Conservation (phyloP, 2,888 invertebrate genomes). For the Pachliopta kotzebuea region DNA sequence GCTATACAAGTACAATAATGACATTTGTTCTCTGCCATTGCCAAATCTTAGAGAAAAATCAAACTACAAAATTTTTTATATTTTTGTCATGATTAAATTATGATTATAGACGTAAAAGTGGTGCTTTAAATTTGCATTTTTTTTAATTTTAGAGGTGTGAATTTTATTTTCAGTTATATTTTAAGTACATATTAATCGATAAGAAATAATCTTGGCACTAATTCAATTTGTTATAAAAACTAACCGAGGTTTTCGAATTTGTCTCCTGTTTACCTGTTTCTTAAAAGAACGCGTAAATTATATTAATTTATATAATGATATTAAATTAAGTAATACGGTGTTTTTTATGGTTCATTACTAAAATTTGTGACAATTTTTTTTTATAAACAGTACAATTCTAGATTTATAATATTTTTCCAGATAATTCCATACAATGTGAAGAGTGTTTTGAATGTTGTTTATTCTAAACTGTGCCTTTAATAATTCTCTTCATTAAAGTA, state of each 20-base stretch:
- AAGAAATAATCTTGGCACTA: constrained; percentile 11
- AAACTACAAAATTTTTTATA: background rate
- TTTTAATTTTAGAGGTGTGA: background rate
- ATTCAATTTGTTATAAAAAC: constrained; percentile 21
- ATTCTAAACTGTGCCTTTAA: background rate
- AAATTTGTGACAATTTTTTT: background rate
- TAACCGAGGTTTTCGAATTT: background rate
- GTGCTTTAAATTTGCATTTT: constrained; percentile 4
- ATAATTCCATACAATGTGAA: constrained; percentile 16
- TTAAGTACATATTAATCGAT: constrained; percentile 15
- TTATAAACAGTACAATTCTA: background rate
- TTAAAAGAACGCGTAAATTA: no score
- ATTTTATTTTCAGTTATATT: background rate
- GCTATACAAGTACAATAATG: background rate
- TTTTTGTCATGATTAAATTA: background rate
- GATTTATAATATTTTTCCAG: constrained; percentile 2
- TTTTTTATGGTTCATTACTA: no score
- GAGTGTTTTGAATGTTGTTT: background rate
- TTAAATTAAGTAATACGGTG: no score
- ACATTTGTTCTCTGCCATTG: constrained; percentile 6
- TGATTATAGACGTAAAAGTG: background rate
- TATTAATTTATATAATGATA: background rate
- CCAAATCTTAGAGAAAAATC: constrained; percentile 3
- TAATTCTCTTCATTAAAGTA: background rate
- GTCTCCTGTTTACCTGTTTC: no score